Conservation (phyloP, 2,113 vertebrate genomes). For the Sinocyclocheilus rhinocerous region DNA sequence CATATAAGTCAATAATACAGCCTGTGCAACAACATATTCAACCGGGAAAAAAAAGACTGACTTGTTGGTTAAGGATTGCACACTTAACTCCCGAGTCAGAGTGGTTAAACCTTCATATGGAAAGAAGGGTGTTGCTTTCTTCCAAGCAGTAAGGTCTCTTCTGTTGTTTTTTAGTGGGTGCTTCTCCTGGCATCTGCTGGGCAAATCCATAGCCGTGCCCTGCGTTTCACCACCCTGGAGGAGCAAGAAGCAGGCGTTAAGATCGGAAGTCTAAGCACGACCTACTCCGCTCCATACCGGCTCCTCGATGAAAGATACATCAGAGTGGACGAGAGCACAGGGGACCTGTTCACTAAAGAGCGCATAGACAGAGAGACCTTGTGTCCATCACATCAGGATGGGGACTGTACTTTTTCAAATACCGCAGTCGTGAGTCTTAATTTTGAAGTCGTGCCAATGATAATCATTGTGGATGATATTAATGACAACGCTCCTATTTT, state of each 20-base stretch:
- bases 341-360: conserved; percentile 73
- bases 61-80: conserved; percentile 3
- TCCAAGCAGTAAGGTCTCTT: conserved; percentile 8
- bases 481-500: conserved; percentile 78
- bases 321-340: conserved; percentile 67
- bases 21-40: background rate
- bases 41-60: background rate
- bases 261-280: conserved; percentile 67
- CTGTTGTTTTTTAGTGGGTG: conserved; percentile 64
- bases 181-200: conserved; percentile 66
- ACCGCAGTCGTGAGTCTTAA: conserved; percentile 66
- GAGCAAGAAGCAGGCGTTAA: conserved; percentile 67
- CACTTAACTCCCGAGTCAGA: conserved; percentile 8
- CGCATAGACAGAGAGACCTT: conserved; percentile 72
- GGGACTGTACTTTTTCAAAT: conserved; percentile 66
- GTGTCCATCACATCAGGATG: conserved; percentile 65
- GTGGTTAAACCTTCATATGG: conserved; percentile 44
- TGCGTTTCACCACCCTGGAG: conserved; percentile 68
- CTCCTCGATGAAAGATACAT: conserved; percentile 70
- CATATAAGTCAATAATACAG: background rate
- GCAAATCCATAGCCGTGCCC: conserved; percentile 57
- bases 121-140: conserved; percentile 29
- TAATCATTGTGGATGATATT: conserved; percentile 73
- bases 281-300: conserved; percentile 68
- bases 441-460: conserved; percentile 68